phyloP scores from a whole-genome alignment of 2,888 invertebrate species.

The Latrodectus hesperus region DNA sequence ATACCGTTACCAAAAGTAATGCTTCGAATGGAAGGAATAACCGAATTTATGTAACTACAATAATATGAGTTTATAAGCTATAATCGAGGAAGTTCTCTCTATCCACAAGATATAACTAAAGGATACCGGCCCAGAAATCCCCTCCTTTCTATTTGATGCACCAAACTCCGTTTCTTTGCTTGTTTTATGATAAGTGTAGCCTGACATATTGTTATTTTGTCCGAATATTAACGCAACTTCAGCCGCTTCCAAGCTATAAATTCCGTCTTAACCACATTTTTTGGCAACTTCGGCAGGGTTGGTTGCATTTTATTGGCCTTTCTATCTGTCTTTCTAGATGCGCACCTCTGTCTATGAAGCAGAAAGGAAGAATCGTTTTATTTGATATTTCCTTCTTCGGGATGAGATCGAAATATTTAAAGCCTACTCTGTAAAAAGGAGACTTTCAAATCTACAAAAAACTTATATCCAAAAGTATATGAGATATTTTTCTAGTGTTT shows the following conservation, averaged over 20 bases:
- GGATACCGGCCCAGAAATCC: constrained; percentile 8
- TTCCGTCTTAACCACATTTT: constrained; percentile 42
- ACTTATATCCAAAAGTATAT: constrained; percentile 7
- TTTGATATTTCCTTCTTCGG: constrained; percentile 22
- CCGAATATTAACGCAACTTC: constrained; percentile 63
- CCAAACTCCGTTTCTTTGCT: constrained; percentile 49
- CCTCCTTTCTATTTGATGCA: constrained; percentile 32
- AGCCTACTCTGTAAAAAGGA: constrained; percentile 1
- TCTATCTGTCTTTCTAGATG: constrained; percentile 46
- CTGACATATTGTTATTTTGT: constrained; percentile 44
- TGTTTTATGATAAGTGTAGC: constrained; percentile 56
- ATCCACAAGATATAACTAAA: constrained; percentile 8
- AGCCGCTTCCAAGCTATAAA: constrained; percentile 40
- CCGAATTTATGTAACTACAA: constrained; percentile 26
- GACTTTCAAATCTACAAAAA: constrained; percentile 12
- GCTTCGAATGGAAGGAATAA: constrained; percentile 15
- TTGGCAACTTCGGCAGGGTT: constrained; percentile 10
- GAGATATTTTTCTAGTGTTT: not conserved
- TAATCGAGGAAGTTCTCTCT: constrained; percentile 21
- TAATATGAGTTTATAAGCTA: constrained; percentile 44
- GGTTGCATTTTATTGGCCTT: constrained; percentile 57
- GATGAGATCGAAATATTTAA: constrained; percentile 44
- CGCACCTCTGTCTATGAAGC: constrained; percentile 6
- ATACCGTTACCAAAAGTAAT: constrained; percentile 8
- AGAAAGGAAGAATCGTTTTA: constrained; percentile 10